These are phyloP conservation scores for Neolamprologus hecqui DNA, from an alignment of 2,113 vertebrate species.

Conservation along the genomic window DNA sequence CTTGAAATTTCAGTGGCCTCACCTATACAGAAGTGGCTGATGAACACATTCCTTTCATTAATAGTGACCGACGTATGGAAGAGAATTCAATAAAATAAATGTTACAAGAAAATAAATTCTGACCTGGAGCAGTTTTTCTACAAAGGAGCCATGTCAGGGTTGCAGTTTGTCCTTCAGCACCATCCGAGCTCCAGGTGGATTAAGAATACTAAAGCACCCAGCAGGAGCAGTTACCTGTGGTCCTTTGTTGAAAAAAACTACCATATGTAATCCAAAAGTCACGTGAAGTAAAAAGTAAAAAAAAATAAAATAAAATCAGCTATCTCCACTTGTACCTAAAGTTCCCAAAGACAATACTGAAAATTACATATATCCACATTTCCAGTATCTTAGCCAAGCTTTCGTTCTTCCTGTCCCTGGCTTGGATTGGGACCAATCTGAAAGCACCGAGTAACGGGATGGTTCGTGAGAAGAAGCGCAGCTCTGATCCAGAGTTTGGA, in stretches of 20 bases:
- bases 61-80: background rate
- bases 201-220: background rate
- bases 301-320: background rate
- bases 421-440: constrained; percentile 52
- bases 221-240: background rate
- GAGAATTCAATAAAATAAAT: background rate
- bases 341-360: background rate
- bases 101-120: background rate
- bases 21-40: background rate
- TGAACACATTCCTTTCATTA: background rate
- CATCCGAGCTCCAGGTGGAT: constrained; percentile 18
- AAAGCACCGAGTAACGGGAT: constrained; percentile 32
- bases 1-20: background rate
- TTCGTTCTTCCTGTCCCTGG: background rate
- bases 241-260: background rate
- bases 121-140: constrained; percentile 49
- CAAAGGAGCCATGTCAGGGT: constrained; percentile 9
- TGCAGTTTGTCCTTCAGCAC: background rate
- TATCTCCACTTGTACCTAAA: background rate
- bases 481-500: constrained; percentile 7
- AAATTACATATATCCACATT: constrained; percentile 1
- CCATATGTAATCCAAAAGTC: constrained; percentile 27
- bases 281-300: background rate
- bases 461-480: background rate
- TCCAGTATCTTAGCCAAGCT: constrained; percentile 7